Base-by-base conservation (phyloP, 2,888 invertebrate species). In the Netelia fuscicornis region DNA sequence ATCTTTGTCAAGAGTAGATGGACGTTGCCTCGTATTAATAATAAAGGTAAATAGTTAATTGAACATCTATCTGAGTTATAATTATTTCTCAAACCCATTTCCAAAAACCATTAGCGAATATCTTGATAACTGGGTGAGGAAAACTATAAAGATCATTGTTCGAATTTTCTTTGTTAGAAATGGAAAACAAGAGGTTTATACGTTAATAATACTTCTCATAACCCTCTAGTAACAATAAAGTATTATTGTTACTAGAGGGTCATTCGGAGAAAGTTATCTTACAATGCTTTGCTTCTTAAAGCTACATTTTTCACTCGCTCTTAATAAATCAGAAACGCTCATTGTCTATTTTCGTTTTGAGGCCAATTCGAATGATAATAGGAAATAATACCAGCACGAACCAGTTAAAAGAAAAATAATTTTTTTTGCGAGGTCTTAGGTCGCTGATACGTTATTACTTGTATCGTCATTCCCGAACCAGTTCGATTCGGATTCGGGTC, bases 381-480 rank as follows among this genome's bases (percentile, higher is more conserved):
- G 10, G 30, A 56, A 13, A 71, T 13, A 68, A 37, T 37, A 72
- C 85, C 54, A 52, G 85, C 72, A 11, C 11, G 2, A 77, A 76
- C 83, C 60, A 75, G 82, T 75, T 74, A 0, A 11, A 23, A 72
- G 20, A 8, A 62, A 68, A 85, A 54, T 42, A 81, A 48, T 48
- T 17, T 74, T 23, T 67, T 68, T 78, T 60, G 30, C 30, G 54
- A 64, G 84, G 75, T 86, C 82, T 62, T 25, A 70, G 87, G 77
- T 81, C 82, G 72, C 44, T 17, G 87, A 86, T 86, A 86, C 83
- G 37, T 52, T 71, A 64, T 86, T 30, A 30, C 30, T 87, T 85
- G 74, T 70, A 60, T 68, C 71, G 52, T 11, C 71, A 13, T 11
- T 48, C 10, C n/a, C 2, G 37, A 83, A 78, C 88, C 83, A 78